Conservation (phyloP, 2,797 vertebrate species). For the Sciurus carolinensis region DNA sequence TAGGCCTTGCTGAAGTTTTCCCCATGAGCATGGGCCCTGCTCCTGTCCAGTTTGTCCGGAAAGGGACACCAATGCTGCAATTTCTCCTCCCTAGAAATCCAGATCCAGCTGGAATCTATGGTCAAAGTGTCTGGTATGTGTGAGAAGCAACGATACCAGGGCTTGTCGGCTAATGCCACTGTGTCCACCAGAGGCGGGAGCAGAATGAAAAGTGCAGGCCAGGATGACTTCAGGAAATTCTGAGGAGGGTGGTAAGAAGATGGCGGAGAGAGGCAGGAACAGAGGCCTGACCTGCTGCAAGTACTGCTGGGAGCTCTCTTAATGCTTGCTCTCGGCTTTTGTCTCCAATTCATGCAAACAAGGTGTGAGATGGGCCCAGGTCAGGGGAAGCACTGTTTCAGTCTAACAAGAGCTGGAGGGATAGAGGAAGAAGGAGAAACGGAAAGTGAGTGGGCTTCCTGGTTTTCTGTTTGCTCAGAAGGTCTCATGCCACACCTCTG, state of each 20-base stretch:
- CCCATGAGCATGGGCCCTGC: fast-evolving
- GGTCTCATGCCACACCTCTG: not conserved
- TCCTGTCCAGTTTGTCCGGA: not conserved
- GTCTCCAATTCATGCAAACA: not conserved
- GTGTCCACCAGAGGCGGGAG: not conserved
- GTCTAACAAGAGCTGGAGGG: not conserved
- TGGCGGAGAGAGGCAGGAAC: no score
- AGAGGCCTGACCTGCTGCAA: no score
- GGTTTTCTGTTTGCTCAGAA: not conserved
- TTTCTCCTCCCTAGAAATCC: fast-evolving
- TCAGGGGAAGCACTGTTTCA: not conserved
- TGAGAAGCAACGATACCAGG: not conserved
- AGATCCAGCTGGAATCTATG: not conserved
- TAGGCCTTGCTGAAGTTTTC: not conserved
- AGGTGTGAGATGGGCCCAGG: not conserved
- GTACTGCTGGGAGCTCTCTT: not conserved
- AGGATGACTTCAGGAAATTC: not conserved
- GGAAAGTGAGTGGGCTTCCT: not conserved
- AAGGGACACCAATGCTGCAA: not conserved
- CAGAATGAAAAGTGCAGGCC: not conserved
- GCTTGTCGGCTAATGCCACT: not conserved
- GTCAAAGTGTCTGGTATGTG: not conserved
- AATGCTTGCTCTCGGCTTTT: not conserved
- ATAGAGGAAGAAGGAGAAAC: not conserved
- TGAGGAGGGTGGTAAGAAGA: not conserved